A percentile compares a stretch with the other conserved stretches of the same genome.
These are phyloP conservation scores for Hermaeophaga mercurialis DNA, from an alignment of 2,888 invertebrate species.

Conservation along the genomic window DNA sequence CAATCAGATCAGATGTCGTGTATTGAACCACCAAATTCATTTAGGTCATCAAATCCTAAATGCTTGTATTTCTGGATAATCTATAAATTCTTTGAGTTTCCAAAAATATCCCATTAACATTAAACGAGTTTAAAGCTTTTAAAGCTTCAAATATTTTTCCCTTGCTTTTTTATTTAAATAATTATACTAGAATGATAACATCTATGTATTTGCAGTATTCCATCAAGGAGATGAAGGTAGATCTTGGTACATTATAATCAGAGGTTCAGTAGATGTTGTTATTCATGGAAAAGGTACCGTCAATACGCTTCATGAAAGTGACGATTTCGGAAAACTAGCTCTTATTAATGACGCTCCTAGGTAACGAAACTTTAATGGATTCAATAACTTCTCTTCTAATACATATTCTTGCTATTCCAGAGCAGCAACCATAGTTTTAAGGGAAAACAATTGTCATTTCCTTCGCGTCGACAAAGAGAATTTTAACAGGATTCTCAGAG, in stretches of 20 bases:
- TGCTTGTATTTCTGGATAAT: no score
- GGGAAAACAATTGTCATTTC: conserved; percentile 83
- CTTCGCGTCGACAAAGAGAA: conserved; percentile 83
- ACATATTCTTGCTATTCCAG: conserved; percentile 54
- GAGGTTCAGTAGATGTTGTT: conserved; percentile 83
- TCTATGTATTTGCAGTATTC: conserved; percentile 69
- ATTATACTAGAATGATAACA: no score
- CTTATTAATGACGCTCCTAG: conserved; percentile 84
- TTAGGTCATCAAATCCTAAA: no score
- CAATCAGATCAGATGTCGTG: no score
- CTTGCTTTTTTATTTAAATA: no score
- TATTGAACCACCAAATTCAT: no score
- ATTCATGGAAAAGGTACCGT: conserved; percentile 85
- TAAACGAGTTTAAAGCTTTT: no score
- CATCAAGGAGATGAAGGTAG: conserved; percentile 85
- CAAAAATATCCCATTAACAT: no score
- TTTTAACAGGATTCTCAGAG: conserved; percentile 79
- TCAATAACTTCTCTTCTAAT: background rate
- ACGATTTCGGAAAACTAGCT: conserved; percentile 86
- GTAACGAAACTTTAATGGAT: conserved; percentile 53
- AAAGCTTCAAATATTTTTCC: no score
- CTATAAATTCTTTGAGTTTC: no score
- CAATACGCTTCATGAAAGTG: conserved; percentile 80
- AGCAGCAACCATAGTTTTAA: conserved; percentile 80
- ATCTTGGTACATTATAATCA: conserved; percentile 83